phyloP scores from a whole-genome alignment of 1,140 invertebrate species.

The Dinoponera quadriceps region DNA sequence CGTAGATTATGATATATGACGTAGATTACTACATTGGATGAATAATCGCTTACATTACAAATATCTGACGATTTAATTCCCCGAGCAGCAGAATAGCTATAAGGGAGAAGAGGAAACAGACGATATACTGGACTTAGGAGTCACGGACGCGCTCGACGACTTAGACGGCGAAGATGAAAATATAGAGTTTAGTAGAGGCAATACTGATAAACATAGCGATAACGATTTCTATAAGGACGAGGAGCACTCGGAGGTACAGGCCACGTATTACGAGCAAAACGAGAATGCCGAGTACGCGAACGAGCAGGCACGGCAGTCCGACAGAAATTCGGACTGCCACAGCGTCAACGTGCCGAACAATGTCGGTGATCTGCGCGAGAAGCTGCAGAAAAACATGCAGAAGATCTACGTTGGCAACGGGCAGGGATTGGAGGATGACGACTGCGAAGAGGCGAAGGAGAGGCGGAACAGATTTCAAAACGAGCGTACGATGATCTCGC shows the following conservation, averaged over 20 bases:
- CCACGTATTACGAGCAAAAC: conserved; percentile 71
- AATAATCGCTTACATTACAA: conserved; percentile 72
- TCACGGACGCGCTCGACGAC: conserved; percentile 84
- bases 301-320: conserved; percentile 63
- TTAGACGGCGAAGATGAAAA: conserved; percentile 84
- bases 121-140: conserved; percentile 84
- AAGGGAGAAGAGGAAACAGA: conserved; percentile 85
- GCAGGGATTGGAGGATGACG: conserved; percentile 81
- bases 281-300: conserved; percentile 63
- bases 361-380: conserved; percentile 78
- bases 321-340: conserved; percentile 45
- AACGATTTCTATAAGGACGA: conserved; percentile 78
- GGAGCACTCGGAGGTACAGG: conserved; percentile 64
- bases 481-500: conserved; percentile 79
- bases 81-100: conserved; percentile 85
- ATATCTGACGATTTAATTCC: conserved; percentile 85
- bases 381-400: conserved; percentile 76
- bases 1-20: conserved; percentile 63
- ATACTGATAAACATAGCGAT: conserved; percentile 69
- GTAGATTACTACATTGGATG: conserved; percentile 49
- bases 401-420: conserved; percentile 74
- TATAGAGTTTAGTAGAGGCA: conserved; percentile 79
- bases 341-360: conserved; percentile 57
- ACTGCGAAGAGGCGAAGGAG: conserved; percentile 81
- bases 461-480: conserved; percentile 83